These are phyloP conservation scores for Pedicia rivosa DNA, from an alignment of 2,888 invertebrate genomes.

Conservation along the genomic window DNA sequence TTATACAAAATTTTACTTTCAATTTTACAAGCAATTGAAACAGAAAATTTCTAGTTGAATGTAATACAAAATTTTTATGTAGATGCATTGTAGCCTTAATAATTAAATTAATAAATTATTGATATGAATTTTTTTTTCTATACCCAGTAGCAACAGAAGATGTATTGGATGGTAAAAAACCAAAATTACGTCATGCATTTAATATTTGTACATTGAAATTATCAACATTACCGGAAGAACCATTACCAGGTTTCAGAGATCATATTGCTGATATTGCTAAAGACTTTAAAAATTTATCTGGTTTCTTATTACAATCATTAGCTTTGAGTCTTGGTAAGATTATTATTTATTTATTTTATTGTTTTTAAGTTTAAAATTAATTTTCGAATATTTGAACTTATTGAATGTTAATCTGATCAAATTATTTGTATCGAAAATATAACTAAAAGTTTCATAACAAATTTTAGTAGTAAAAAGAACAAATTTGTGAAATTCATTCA, in stretches of 20 bases:
- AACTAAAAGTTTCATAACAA: neutral
- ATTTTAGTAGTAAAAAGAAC: no score
- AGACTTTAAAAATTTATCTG: slow-evolving; percentile 49
- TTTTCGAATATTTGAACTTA: no score
- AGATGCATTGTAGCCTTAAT: neutral
- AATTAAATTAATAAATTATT: neutral
- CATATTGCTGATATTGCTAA: slow-evolving; percentile 49
- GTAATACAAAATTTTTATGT: no score
- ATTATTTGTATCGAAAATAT: neutral
- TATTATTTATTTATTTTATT: no score
- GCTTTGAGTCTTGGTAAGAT: slow-evolving; percentile 42
- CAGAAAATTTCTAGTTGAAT: no score
- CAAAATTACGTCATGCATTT: slow-evolving; percentile 53
- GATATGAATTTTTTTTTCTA: neutral
- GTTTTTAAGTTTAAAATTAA: no score
- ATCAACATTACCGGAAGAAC: slow-evolving; percentile 47
- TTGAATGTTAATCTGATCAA: no score
- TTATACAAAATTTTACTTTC: no score
- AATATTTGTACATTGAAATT: slow-evolving; percentile 46
- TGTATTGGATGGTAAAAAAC: slow-evolving; percentile 37
- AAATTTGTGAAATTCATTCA: no score
- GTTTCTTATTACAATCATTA: slow-evolving; percentile 44
- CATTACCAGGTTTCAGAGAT: slow-evolving; percentile 46
- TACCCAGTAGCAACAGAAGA: slow-evolving; percentile 20
- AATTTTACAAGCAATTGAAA: no score